Base-by-base conservation (phyloP, 2,888 invertebrate genomes). In the Lepetodrilus schrolli region DNA sequence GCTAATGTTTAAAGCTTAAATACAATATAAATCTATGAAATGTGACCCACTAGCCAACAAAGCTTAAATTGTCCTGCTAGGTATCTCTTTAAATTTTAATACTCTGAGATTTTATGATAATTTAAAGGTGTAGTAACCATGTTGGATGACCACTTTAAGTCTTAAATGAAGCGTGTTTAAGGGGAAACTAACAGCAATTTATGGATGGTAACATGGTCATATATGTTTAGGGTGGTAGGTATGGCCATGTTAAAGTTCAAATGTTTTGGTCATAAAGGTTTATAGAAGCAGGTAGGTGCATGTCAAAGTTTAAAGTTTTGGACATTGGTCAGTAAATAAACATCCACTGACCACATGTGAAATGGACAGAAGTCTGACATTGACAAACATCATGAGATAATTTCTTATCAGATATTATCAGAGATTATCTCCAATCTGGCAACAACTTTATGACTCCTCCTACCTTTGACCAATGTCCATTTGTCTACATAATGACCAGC, bases 391-490 rank as follows among this genome's bases (percentile, higher is more conserved):
- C 17, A 43, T 43, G 43, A 43, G n/a, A 43, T 13, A 43, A 43
- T n/a, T n/a, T n/a, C n/a, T n/a, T n/a, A 38, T 17, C n/a, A 8
- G 17, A 17, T 58, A 26, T 58, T 58, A 58, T 58, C 58, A 26
- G 58, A 1, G 30, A 30, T 58, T 58, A 58, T 17, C 13, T 13
- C 10, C 17, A 34, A 58, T 58, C 58, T 30, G 17, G 30, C 34
- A 58, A 58, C 58, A 13, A 30, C 30, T 58, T 58, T 58, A 58
- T 58, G 34, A 34, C 58, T 30, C 30, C 43, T 43, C 13, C n/a
- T 4, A 17, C 10, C 58, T 30, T 30, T 58, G 26, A 58, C 58
- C 48, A 48, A 21, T 58, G 58, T 13, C 58, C 58, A 58, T 7
- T 30, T 13, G 43, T 43, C 43, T 17, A 43, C 13, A 43, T 43